phyloP scores from a whole-genome alignment of 2,888 invertebrate genomes.

The Lypha dubia region DNA sequence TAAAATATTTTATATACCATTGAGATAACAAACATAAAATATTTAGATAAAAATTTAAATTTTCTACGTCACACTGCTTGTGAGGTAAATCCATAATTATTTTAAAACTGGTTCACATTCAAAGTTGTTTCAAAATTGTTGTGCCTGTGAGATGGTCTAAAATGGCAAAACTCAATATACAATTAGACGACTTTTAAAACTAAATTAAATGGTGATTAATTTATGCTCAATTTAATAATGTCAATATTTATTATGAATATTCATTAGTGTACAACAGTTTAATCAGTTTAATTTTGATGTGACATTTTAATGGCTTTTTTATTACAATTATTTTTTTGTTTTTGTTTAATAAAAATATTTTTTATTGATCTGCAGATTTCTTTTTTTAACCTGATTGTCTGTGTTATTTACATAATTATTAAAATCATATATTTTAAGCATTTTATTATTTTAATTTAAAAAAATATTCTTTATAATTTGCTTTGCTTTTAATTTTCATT shows the following conservation, averaged over 20 bases:
- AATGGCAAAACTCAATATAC: too few species aligned
- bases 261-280: neutral
- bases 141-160: too few species aligned
- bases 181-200: neutral
- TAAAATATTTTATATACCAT: too few species aligned
- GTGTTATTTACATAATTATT: conserved; percentile 60
- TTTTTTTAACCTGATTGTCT: conserved; percentile 48
- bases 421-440: conserved; percentile 24
- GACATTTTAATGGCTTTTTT: conserved; percentile 10
- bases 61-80: too few species aligned
- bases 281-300: conserved; percentile 25
- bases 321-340: neutral
- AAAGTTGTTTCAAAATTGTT: too few species aligned
- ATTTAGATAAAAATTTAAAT: too few species aligned
- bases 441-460: neutral
- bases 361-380: neutral
- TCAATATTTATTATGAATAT: conserved; percentile 28
- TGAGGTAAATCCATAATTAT: too few species aligned
- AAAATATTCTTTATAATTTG: conserved; percentile 32
- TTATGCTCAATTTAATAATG: conserved; percentile 12
- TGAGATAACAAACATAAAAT: too few species aligned
- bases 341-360: conserved; percentile 16
- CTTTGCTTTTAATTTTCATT: conserved; percentile 48
- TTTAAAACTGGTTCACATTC: too few species aligned
- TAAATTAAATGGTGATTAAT: conserved; percentile 1